These are phyloP conservation scores for Latrodectus elegans DNA, from an alignment of 2,888 invertebrate genomes.

Conservation along the genomic window DNA sequence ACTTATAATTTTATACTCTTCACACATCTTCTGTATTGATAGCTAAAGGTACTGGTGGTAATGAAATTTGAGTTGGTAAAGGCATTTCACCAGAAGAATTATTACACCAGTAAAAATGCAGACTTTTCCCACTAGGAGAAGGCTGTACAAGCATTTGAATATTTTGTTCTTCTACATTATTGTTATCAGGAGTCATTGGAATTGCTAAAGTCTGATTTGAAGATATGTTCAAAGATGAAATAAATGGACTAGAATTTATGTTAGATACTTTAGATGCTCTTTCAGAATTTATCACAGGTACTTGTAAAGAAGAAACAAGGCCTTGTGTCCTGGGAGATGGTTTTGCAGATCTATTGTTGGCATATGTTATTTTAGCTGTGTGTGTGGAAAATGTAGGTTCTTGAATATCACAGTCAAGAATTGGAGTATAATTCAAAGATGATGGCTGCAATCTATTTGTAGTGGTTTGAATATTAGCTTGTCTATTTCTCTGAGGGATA, in stretches of 20 bases:
- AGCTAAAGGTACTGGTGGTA: not conserved
- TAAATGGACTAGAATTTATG: not conserved
- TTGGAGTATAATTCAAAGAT: not conserved
- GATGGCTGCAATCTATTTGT: not conserved
- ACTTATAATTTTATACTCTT: too few relatives aligned
- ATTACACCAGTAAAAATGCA: not conserved
- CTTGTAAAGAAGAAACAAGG: not conserved
- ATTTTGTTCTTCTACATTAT: not conserved
- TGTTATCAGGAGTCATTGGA: not conserved
- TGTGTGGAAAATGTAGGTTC: not conserved
- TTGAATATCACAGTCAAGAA: not conserved
- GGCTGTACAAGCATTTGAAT: not conserved
- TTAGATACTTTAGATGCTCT: not conserved
- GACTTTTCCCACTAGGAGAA: not conserved
- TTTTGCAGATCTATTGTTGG: not conserved
- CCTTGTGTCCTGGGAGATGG: not conserved
- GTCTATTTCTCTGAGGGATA: not conserved
- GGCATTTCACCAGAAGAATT: not conserved
- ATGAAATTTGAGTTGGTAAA: not conserved
- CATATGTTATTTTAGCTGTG: not conserved
- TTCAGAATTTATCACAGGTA: not conserved
- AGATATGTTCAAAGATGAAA: not conserved
- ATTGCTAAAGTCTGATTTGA: not conserved
- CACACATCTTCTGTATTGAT: too few relatives aligned
- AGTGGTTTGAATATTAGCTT: not conserved